Base-by-base conservation (phyloP, 1,140 invertebrate genomes). In the Popillia japonica region DNA sequence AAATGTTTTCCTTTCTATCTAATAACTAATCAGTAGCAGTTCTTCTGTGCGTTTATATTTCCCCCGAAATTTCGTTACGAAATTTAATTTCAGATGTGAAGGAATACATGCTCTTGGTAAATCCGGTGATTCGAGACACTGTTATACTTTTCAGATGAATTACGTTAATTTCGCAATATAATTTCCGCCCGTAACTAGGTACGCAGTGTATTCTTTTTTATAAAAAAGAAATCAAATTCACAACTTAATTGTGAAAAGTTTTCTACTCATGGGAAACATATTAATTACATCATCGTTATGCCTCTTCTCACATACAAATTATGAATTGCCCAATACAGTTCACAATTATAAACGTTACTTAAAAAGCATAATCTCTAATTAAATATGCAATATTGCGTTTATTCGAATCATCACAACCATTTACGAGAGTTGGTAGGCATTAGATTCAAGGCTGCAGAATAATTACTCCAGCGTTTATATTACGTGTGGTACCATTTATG, bases 321-420 rank as follows among this genome's bases (percentile, higher is more conserved):
- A 68, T 22, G 48, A 68, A 68, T 68, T 68, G 7, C 27, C 20
- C 8, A 55, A 55, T n/a, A n/a, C 14, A 17, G 48, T 22, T 68
- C 61, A 23, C 11, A 8, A 34, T 68, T 22, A 68, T 34, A 68
- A 68, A 68, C 61, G 27, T 22, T 68, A 22, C 61, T 68, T 22
- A 22, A 68, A 68, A 23, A 22, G 61, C 4, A 22, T 68, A 68
- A 68, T 68, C 22, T 68, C 22, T 68, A 68, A 68, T 68, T 34
- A 68, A 27, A 20, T 68, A 68, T 68, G 61, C 61, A 68, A 17
- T 68, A 68, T 27, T 68, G 20, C 27, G 61, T 27, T 68, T 68
- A 23, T 23, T 27, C 17, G 22, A 68, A 68, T 68, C 61, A 34
- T 68, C 61, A 34, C 61, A 27, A 34, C 61, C 20, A 68, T 27